phyloP scores from a whole-genome alignment of 2,888 invertebrate species.

The Abscondita cerata region DNA sequence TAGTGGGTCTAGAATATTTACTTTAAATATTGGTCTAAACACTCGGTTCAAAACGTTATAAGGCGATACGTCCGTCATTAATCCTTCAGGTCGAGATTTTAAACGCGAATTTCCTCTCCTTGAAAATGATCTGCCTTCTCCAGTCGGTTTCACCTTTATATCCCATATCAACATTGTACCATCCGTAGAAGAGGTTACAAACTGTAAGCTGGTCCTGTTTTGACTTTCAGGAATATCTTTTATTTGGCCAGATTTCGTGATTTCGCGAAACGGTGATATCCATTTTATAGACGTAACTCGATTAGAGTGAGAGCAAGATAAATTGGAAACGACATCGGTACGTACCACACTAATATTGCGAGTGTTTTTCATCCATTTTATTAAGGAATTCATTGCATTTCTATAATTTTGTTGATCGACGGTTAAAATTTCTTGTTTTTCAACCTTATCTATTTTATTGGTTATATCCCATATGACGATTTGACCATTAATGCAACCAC shows the following conservation, averaged over 20 bases:
- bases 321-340: conserved; percentile 67
- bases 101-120: conserved; percentile 59
- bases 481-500: conserved; percentile 77
- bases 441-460: conserved; percentile 65
- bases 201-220: conserved; percentile 63
- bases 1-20: conserved; percentile 53
- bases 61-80: conserved; percentile 67
- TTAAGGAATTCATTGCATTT: conserved; percentile 65
- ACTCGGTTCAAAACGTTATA: conserved; percentile 66
- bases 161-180: conserved; percentile 77
- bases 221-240: conserved; percentile 53
- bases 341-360: conserved; percentile 65
- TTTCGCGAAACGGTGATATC: conserved; percentile 68
- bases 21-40: conserved; percentile 69
- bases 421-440: conserved; percentile 67
- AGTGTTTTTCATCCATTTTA: conserved; percentile 73
- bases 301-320: conserved; percentile 68
- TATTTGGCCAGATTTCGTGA: conserved; percentile 68
- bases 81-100: conserved; percentile 63
- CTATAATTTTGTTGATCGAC: conserved; percentile 69
- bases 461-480: conserved; percentile 74
- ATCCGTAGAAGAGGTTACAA: conserved; percentile 71
- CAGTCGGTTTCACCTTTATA: conserved; percentile 49
- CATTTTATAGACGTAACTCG: conserved; percentile 72
- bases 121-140: neutral